A percentile compares a stretch with the other conserved stretches of the same genome.
These are phyloP conservation scores for Drosophila acutilabella DNA, from an alignment of 2,888 invertebrate genomes.

Conservation along the genomic window DNA sequence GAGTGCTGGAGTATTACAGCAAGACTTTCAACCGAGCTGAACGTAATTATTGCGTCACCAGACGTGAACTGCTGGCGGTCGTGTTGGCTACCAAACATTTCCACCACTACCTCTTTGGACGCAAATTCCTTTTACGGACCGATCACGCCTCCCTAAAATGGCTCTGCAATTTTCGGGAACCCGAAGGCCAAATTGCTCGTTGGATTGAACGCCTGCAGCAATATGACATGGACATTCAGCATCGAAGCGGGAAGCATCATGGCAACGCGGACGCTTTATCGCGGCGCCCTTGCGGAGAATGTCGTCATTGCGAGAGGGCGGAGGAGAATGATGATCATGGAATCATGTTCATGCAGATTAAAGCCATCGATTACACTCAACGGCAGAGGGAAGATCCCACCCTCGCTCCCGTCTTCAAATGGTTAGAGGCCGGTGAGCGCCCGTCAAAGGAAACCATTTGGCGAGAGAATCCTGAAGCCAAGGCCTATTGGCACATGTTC, in stretches of 20 bases:
- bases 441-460: background rate
- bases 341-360: too few species aligned
- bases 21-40: background rate
- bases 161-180: background rate
- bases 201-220: too few species aligned
- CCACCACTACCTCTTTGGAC: background rate
- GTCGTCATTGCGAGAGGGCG: too few species aligned
- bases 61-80: background rate
- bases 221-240: too few species aligned
- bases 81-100: background rate
- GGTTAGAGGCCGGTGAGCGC: background rate
- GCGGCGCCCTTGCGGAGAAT: too few species aligned
- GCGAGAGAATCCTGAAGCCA: too few species aligned
- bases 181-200: too few species aligned
- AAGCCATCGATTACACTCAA: too few species aligned
- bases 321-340: too few species aligned
- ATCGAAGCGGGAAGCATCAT: too few species aligned
- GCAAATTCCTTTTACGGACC: background rate
- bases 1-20: background rate
- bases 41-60: background rate
- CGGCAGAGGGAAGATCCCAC: background rate
- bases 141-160: background rate
- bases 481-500: too few species aligned
- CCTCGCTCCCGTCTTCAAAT: background rate
- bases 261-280: too few species aligned